Evolutionary conservation across 2,113 vertebrate genomes (phyloP), one percentile per base, ranked within the genome.

Genomic region (Phaethon lepturus): DNA sequence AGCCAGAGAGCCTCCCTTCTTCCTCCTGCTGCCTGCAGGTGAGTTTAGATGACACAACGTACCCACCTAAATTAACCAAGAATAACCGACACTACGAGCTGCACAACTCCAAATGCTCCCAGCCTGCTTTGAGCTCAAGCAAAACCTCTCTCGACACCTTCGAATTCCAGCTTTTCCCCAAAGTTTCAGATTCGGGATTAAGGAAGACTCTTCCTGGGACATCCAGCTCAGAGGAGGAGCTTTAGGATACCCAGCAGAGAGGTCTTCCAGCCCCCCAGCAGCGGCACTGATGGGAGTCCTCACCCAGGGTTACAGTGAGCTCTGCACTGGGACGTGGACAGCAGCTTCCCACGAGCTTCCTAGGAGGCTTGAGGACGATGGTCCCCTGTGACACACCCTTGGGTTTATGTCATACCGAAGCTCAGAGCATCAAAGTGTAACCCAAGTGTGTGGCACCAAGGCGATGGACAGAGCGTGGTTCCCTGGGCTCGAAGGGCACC

Each of bases 331-430:
- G 31, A 55, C 18, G 13, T 3, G 52, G 56, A 20, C 8, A 38
- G 44, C 40, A 58, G 62, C 38, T 75, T 78, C 71, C 38, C 10
- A 6, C 1, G 44, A 38, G 29, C n/a, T 66, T 62, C 62, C 17
- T 3, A 20, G 45, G 33, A 35, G 42, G 40, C 31, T 28, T 20
- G 42, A 66, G 50, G 56, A 38, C 0, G 4, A 42, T 7, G 29
- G 10, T 53, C 3, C 31, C 45, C 31, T 1, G 0, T 17, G 31
- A 35, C 18, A 11, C 0, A 17, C 25, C 47, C 17, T 38, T 22
- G 18, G 44, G 5, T 68, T 63, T 52, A 5, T 8, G n/a, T 35
- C 58, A 25, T 22, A 8, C 40, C 4, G 22, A 29, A 38, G 17
- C 52, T 44, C 64, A 7, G 56, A 50, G 59, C 74, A 17, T 13